Evolutionary conservation across 2,888 invertebrate genomes (phyloP).

Genomic region (Caenorhabditis japonica): DNA sequence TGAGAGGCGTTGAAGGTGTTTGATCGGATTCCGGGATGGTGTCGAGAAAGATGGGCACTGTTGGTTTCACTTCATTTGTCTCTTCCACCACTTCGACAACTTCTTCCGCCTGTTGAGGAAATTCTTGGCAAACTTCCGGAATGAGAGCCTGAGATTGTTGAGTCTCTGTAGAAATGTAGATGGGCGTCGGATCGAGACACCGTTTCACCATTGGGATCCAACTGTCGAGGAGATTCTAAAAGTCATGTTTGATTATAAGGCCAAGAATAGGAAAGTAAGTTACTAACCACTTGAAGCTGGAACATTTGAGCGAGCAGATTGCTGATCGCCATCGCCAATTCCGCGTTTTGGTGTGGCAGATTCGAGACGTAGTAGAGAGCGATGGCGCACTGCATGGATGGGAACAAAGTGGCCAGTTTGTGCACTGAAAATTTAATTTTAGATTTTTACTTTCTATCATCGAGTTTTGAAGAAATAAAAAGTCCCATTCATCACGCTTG

Average conservation of each 20-base stretch:
- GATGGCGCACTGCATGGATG: constrained; percentile 61
- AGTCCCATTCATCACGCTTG: constrained; percentile 20
- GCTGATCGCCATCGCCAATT: constrained; percentile 8
- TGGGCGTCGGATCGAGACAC: constrained; percentile 19
- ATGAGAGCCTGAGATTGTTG: neutral
- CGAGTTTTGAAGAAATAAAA: neutral
- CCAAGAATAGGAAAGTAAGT: neutral
- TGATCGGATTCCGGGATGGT: constrained; percentile 24
- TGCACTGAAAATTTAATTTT: constrained; percentile 54
- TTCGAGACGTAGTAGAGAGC: constrained; percentile 53
- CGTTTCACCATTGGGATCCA: constrained; percentile 46
- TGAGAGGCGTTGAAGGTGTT: constrained; percentile 47
- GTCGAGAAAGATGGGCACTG: neutral
- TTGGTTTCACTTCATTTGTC: neutral
- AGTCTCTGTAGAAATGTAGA: constrained; percentile 19
- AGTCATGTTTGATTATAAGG: too few relatives aligned
- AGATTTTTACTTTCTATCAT: neutral
- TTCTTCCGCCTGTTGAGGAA: neutral
- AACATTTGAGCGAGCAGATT: constrained; percentile 33
- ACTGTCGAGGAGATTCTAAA: constrained; percentile 40
- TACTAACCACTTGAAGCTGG: constrained; percentile 44
- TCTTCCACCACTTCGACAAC: constrained; percentile 1
- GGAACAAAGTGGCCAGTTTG: constrained; percentile 58
- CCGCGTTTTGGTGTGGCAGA: constrained; percentile 6
- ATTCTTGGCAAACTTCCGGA: too few relatives aligned